phyloP scores from a whole-genome alignment of 2,113 vertebrate genomes.

The Pardalotus punctatus region DNA sequence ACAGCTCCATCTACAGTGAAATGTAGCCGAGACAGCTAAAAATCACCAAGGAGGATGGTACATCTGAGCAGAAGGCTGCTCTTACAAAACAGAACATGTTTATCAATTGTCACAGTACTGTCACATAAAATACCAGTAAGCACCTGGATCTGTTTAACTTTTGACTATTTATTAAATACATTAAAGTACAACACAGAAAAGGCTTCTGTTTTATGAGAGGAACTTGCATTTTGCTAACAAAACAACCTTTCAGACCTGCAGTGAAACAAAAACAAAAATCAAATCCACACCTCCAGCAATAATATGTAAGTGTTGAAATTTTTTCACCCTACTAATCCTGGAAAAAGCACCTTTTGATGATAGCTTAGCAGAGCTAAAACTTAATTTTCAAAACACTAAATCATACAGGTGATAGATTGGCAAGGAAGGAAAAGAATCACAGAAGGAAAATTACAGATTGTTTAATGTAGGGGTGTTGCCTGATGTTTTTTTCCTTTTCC shows the following conservation, averaged over 20 bases:
- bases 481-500: no score
- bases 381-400: not conserved
- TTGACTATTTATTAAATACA: not conserved
- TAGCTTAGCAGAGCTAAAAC: not conserved
- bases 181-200: not conserved
- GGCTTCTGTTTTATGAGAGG: not conserved
- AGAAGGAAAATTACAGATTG: not conserved
- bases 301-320: not conserved
- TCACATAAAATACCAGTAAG: not conserved
- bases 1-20: conserved; percentile 37
- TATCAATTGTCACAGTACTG: not conserved
- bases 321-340: not conserved
- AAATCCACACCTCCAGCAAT: not conserved
- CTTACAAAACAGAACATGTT: not conserved
- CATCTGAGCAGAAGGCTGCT: not conserved
- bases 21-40: not conserved
- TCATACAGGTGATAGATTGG: not conserved
- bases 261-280: not conserved
- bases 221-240: not conserved
- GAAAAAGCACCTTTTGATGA: not conserved
- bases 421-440: not conserved
- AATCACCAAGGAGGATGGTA: not conserved
- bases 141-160: not conserved
- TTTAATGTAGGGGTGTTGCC: not conserved
- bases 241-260: not conserved